Evolutionary conservation across 2,888 invertebrate genomes (phyloP).

Genomic region (Tipula unca): DNA sequence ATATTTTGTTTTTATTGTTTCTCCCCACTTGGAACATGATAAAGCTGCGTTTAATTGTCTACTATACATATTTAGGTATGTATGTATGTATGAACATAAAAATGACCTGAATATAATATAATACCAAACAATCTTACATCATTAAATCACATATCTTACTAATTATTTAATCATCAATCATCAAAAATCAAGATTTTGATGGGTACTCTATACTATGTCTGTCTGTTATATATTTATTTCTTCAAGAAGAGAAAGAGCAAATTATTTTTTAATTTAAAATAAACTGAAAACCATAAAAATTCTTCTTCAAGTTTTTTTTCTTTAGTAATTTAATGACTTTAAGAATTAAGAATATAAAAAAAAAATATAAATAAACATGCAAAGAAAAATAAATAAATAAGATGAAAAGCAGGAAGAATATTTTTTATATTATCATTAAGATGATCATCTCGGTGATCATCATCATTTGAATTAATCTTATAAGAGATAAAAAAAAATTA

Average conservation of each 20-base stretch:
- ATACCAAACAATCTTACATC: background rate
- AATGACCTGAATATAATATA: background rate
- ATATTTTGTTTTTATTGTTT: background rate
- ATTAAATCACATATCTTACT: constrained; percentile 8
- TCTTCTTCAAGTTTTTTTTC: background rate
- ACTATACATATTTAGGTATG: background rate
- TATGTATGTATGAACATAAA: too few relatives aligned
- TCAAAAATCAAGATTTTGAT: background rate
- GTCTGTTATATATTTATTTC: background rate
- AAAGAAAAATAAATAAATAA: constrained; percentile 14
- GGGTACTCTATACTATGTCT: background rate
- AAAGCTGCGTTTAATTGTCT: background rate
- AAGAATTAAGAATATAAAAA: constrained; percentile 14
- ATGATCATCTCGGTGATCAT: background rate
- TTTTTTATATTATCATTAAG: background rate
- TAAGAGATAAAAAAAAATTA: background rate
- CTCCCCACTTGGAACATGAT: background rate
- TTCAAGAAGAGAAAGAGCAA: background rate
- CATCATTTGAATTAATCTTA: background rate
- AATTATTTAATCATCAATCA: constrained; percentile 4
- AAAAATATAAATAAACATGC: constrained; percentile 8
- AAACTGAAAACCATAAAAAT: constrained; percentile 4
- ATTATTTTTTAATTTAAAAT: constrained; percentile 14
- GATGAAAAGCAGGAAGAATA: constrained; percentile 14
- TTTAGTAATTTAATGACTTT: background rate